Percentiles rank a stretch among this genome's conserved stretches.
Conservation (phyloP, 2,797 vertebrate genomes). For the Acropternis orthonyx region DNA sequence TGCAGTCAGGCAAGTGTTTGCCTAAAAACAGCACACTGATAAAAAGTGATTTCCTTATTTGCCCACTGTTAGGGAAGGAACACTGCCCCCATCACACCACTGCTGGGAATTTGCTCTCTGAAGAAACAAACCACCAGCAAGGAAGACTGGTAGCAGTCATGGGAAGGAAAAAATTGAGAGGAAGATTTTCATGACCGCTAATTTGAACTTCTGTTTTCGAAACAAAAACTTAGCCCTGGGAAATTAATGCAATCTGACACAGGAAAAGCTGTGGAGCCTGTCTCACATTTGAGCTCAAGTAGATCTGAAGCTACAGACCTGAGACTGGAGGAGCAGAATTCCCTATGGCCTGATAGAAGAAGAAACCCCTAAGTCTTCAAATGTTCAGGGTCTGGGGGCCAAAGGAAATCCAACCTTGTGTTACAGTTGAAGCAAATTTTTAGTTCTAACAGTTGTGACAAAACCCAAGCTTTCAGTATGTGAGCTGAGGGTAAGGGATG, state of each 20-base stretch:
- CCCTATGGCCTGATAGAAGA: not conserved
- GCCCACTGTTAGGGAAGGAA: not conserved
- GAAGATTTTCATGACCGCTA: not conserved
- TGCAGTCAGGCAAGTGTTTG: constrained; percentile 16
- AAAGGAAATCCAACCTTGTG: not conserved
- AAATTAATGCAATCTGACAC: not conserved
- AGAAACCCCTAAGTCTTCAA: not conserved
- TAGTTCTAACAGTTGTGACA: not conserved
- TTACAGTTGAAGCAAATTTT: not conserved
- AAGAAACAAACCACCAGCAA: not conserved
- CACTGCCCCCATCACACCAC: not conserved
- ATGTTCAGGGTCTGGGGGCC: not conserved
- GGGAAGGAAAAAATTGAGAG: not conserved
- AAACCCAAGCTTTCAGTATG: not conserved
- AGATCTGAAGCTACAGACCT: not conserved
- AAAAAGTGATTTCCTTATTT: not conserved
- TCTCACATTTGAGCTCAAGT: not conserved
- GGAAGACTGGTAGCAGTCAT: not conserved
- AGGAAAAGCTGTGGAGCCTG: not conserved
- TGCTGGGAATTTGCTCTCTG: not conserved
- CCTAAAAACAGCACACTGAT: not conserved
- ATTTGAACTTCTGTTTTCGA: not conserved
- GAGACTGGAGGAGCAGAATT: not conserved
- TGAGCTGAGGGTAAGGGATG: not conserved
- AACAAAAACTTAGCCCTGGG: not conserved